Conservation (phyloP, 1,140 invertebrate genomes). For the Caerostris extrusa region DNA sequence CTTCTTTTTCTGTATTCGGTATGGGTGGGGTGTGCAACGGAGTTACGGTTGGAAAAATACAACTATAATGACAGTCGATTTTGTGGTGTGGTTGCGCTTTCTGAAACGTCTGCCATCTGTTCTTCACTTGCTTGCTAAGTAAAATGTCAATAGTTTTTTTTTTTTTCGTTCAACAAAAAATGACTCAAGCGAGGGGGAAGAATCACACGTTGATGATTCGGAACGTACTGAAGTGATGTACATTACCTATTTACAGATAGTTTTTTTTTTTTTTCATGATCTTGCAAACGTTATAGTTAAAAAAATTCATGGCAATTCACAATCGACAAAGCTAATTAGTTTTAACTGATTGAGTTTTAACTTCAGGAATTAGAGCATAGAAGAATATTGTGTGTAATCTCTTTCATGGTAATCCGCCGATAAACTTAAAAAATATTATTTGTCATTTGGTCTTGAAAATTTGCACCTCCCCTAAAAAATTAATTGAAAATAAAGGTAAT, state of each 20-base stretch:
- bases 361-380: too few species aligned
- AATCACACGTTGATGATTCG: neutral
- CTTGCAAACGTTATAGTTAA: too few species aligned
- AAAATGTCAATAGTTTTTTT: conserved; percentile 17
- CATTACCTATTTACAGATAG: neutral
- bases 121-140: neutral
- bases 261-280: neutral
- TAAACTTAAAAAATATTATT: too few species aligned
- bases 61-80: conserved; percentile 34
- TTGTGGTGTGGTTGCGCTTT: conserved; percentile 26
- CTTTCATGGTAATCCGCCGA: too few species aligned
- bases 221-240: neutral
- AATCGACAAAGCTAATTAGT: too few species aligned
- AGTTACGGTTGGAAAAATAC: conserved; percentile 57
- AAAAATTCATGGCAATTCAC: neutral
- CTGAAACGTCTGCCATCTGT: conserved; percentile 46
- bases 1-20: neutral
- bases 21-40: conserved; percentile 20
- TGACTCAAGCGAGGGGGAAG: neutral
- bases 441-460: too few species aligned
- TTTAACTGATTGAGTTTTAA: too few species aligned
- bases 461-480: too few species aligned
- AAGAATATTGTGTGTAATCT: too few species aligned
- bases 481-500: too few species aligned
- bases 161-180: neutral